Evolutionary conservation across 2,797 vertebrate species (phyloP).

Genomic region (Florisuga fusca): DNA sequence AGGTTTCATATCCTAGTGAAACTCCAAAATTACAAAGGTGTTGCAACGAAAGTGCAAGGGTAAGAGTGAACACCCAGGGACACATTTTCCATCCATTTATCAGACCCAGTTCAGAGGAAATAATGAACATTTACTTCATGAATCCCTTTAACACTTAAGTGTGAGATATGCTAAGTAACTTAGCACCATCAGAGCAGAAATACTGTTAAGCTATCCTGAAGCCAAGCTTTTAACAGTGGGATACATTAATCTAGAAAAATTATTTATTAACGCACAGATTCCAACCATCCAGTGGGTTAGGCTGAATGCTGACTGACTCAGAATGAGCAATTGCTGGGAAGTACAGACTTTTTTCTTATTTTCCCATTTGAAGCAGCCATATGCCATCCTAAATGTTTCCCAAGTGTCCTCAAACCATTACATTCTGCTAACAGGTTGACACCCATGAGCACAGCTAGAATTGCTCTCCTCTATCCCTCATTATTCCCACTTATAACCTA

Average conservation of each 20-base stretch:
- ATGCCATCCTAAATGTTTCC: neutral
- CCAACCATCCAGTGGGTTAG: neutral
- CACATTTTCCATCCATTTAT: neutral
- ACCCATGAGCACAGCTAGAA: slow-evolving; percentile 25
- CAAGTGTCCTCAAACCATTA: slow-evolving; percentile 33
- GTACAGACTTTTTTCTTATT: neutral
- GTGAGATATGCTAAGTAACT: neutral
- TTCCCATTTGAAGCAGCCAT: neutral
- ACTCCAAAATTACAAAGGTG: neutral
- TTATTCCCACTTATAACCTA: slow-evolving; percentile 34
- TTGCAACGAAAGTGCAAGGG: neutral
- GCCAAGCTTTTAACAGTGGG: neutral
- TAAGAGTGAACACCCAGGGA: neutral
- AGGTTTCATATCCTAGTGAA: neutral
- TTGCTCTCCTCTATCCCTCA: slow-evolving; percentile 39
- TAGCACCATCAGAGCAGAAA: neutral
- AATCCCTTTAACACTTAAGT: neutral
- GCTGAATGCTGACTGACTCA: neutral
- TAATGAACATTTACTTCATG: neutral
- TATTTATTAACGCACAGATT: neutral
- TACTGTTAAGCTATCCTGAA: neutral
- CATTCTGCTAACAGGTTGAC: slow-evolving; percentile 28
- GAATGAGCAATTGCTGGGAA: neutral
- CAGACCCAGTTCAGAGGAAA: neutral
- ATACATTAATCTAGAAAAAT: slow-evolving; percentile 2